Evolutionary conservation across 2,888 invertebrate genomes (phyloP).

Genomic region (Drosophila rubida): DNA sequence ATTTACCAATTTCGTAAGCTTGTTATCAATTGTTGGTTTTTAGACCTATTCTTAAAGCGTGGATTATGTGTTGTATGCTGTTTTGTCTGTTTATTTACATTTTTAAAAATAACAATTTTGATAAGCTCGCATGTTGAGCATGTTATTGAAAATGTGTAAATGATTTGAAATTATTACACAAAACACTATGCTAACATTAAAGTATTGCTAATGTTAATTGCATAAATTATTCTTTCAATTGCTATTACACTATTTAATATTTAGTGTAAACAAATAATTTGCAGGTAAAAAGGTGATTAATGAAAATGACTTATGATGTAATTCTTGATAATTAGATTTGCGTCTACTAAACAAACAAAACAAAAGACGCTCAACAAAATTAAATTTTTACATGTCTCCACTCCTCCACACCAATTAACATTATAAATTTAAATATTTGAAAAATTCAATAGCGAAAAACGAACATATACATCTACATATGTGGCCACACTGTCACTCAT

Average conservation of each 20-base stretch:
- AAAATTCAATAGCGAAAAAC: not conserved
- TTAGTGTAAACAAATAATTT: too few species aligned
- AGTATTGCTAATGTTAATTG: not conserved
- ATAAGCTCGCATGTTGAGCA: not conserved
- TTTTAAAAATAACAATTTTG: constrained; percentile 16
- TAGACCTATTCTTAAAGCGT: not conserved
- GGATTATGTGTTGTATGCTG: not conserved
- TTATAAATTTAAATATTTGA: not conserved
- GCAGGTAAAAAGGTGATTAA: too few species aligned
- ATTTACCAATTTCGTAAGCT: constrained; percentile 12
- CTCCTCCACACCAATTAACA: not conserved
- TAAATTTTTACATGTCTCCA: too few species aligned
- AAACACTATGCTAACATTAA: not conserved
- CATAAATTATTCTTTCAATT: not conserved
- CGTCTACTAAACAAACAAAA: too few species aligned
- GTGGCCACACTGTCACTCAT: not conserved
- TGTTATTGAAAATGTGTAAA: not conserved
- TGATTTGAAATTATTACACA: not conserved
- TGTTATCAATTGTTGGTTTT: not conserved
- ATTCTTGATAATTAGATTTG: too few species aligned
- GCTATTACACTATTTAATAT: not conserved
- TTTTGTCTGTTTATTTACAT: constrained; percentile 9
- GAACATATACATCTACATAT: not conserved
- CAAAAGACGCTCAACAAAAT: too few species aligned
- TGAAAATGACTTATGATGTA: too few species aligned